These are phyloP conservation scores for Coelogynopora nodosa DNA, from an alignment of 2,888 invertebrate genomes.

Conservation along the genomic window DNA sequence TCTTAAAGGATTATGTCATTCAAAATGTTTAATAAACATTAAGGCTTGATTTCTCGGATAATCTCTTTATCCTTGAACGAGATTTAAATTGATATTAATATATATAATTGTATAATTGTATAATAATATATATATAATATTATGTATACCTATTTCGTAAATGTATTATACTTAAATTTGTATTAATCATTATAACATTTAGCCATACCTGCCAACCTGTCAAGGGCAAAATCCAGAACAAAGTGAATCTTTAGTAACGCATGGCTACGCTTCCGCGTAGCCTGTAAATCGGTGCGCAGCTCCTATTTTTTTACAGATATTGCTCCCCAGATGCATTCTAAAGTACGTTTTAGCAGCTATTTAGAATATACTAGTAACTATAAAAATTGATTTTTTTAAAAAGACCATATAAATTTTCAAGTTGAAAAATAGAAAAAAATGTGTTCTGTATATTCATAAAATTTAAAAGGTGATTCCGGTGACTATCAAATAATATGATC, in stretches of 20 bases:
- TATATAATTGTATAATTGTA: too few relatives aligned
- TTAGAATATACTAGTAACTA: neutral
- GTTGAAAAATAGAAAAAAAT: neutral
- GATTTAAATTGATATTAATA: too few relatives aligned
- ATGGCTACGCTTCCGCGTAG: neutral
- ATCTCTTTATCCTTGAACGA: too few relatives aligned
- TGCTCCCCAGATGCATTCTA: neutral
- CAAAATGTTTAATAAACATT: too few relatives aligned
- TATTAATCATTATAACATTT: too few relatives aligned
- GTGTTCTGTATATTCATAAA: neutral
- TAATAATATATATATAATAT: too few relatives aligned
- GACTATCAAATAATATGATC: neutral
- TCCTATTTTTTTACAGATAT: neutral
- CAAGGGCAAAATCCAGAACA: neutral
- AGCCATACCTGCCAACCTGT: neutral
- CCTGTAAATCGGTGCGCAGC: neutral
- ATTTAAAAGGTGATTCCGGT: neutral
- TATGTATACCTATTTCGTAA: too few relatives aligned
- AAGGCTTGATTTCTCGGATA: too few relatives aligned
- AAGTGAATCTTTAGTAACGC: neutral
- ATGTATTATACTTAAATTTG: too few relatives aligned
- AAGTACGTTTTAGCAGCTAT: neutral
- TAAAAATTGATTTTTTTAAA: neutral
- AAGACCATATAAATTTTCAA: neutral
- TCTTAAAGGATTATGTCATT: too few relatives aligned